phyloP scores from a whole-genome alignment of 2,888 invertebrate genomes.

The Eumacrocentrus americanus region DNA sequence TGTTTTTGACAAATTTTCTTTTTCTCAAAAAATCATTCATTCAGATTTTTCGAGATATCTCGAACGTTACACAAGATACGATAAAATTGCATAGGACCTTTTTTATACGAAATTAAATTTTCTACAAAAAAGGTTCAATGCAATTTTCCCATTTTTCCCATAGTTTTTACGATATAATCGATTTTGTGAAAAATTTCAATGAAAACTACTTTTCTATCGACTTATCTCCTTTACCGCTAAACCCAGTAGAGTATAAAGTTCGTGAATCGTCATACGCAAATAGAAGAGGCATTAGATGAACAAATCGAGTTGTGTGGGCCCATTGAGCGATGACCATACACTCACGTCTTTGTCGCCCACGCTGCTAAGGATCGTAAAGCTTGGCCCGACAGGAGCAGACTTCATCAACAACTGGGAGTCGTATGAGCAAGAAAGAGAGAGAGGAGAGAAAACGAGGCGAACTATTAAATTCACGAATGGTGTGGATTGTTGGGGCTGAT shows the following conservation, averaged over 20 bases:
- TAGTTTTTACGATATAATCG: background rate
- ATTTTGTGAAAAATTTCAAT: no score
- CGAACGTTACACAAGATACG: no score
- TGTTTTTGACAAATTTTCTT: no score
- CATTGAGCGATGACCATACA: conserved; percentile 18
- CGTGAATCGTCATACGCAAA: background rate
- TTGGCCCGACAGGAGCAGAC: conserved; percentile 2
- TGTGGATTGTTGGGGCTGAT: background rate
- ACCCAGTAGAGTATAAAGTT: background rate
- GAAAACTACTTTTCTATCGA: background rate
- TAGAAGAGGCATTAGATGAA: background rate
- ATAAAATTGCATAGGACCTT: background rate
- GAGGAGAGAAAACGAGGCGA: background rate
- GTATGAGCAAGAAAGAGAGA: background rate
- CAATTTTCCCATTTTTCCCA: background rate
- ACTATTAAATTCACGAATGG: conserved; percentile 8
- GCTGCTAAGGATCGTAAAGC: background rate
- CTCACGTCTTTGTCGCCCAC: conserved; percentile 24
- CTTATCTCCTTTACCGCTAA: background rate
- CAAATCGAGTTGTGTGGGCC: conserved; percentile 26
- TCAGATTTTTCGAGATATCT: no score
- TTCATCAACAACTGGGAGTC: background rate
- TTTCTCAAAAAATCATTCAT: no score
- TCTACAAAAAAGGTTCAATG: background rate
- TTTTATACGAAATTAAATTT: background rate